A percentile compares a stretch with the other conserved stretches of the same genome.
These are phyloP conservation scores for Porites lobata DNA, from an alignment of 92 coral and sea anemone genomes.

Conservation along the genomic window DNA sequence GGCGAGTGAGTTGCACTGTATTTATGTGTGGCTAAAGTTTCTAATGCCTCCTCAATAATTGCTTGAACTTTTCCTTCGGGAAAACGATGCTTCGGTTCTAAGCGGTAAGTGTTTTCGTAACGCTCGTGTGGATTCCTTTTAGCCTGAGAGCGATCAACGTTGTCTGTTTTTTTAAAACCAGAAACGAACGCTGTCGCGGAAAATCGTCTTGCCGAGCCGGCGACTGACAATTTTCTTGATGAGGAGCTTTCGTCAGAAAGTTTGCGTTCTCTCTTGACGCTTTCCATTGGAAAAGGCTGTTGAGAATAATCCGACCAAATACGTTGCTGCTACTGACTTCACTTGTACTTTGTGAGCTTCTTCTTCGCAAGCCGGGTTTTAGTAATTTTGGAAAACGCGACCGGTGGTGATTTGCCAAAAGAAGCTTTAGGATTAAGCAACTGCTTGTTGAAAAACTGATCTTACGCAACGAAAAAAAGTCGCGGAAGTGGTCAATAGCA, in stretches of 20 bases:
- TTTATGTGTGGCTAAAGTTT: constrained; percentile 15
- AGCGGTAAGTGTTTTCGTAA: constrained; percentile 79
- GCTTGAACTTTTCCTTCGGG: constrained; percentile 68
- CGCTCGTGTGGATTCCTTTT: background rate
- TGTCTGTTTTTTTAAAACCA: constrained; percentile 14
- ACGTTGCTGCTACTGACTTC: background rate
- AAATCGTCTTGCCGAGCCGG: constrained; percentile 2
- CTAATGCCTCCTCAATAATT: constrained; percentile 65
- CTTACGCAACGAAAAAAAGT: background rate
- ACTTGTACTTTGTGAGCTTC: background rate
- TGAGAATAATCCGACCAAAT: constrained; percentile 26
- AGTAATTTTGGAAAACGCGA: background rate
- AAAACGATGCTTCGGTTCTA: constrained; percentile 73
- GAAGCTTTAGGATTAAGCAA: background rate
- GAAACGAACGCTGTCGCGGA: constrained; percentile 31
- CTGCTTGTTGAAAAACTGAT: too few species aligned
- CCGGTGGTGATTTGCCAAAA: background rate
- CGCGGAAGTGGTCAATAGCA: background rate
- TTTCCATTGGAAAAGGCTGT: constrained; percentile 18
- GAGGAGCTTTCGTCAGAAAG: constrained; percentile 10
- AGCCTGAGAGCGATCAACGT: background rate
- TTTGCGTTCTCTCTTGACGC: constrained; percentile 17
- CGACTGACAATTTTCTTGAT: background rate
- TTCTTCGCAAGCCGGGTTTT: background rate
- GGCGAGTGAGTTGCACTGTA: constrained; percentile 42